Base-by-base conservation (phyloP, 2,797 vertebrate species). In the Mormyrus hasselquistii region DNA sequence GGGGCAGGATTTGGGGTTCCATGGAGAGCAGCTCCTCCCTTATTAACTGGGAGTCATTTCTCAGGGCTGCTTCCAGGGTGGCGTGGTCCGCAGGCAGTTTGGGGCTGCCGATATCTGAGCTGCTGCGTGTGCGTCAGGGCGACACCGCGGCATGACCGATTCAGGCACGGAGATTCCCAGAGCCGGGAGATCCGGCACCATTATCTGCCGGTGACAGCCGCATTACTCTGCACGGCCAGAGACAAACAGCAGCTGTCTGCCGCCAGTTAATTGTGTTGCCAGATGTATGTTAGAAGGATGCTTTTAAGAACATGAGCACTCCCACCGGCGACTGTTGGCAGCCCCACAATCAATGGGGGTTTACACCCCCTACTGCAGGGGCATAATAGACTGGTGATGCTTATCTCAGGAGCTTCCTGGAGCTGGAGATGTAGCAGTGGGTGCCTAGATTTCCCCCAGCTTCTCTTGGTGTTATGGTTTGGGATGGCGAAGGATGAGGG, bases 201-300 rank as follows among this genome's bases (percentile, higher is more conserved):
- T 99, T 98, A 98, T 98, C 98, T 97, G 95, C 93, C 91, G 95
- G 94, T 98, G 98, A 98, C 98, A 98, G 97, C 95, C 97, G 96
- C 97, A 99, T 99, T 98, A 98, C 97, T 98, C 97, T 96, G 93
- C 95, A 95, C 92, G 87, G 95, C 96, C 96, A 97, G 98, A 99
- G 98, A 99, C 99, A 98, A 97, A 99, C 96, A 96, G 96, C 97
- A 97, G 96, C 97, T 98, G 98, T 98, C 98, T 98, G 93, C 92
- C 92, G 93, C 96, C 96, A 96, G 97, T 98, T 99, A 99, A 99
- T 99, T 99, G 97, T 98, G 95, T 98, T 96, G 97, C 97, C 98
- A 97, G 97, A 97, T 97, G 96, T 96, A 96, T 94, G 95, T 95
- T 95, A 92, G 94, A 92, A 93, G 95, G 95, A 95, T 89, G 12